phyloP scores from a whole-genome alignment of 2,888 invertebrate genomes.

The Pyralis farinalis region DNA sequence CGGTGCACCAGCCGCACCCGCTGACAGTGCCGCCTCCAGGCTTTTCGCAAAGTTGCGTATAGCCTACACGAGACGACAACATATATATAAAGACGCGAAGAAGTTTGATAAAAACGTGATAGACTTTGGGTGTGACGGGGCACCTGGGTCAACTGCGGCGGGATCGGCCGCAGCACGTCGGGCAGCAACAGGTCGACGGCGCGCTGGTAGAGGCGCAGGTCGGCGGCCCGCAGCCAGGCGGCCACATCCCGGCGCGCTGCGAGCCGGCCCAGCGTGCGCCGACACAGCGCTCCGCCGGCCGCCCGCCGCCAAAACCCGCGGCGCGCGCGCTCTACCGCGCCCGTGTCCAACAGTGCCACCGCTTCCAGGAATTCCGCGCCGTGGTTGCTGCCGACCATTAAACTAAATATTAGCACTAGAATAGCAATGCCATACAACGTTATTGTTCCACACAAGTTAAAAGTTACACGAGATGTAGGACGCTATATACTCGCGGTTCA shows the following conservation, averaged over 20 bases:
- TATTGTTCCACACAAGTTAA: too few relatives aligned
- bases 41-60: slow-evolving; percentile 74
- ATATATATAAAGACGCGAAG: too few relatives aligned
- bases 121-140: slow-evolving; percentile 78
- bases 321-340: slow-evolving; percentile 94
- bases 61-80: slow-evolving; percentile 78
- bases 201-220: slow-evolving; percentile 97
- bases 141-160: slow-evolving; percentile 97
- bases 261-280: slow-evolving; percentile 92
- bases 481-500: too few relatives aligned
- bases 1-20: slow-evolving; percentile 92
- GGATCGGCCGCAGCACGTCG: slow-evolving; percentile 96
- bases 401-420: too few relatives aligned
- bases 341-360: slow-evolving; percentile 94
- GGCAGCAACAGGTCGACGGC: slow-evolving; percentile 98
- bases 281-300: slow-evolving; percentile 95
- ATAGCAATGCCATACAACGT: too few relatives aligned
- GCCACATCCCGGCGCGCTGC: slow-evolving; percentile 83
- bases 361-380: slow-evolving; percentile 96
- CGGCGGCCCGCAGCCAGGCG: slow-evolving; percentile 90
- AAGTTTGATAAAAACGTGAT: too few relatives aligned
- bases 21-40: slow-evolving; percentile 92
- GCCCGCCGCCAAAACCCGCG: slow-evolving; percentile 94
- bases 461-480: too few relatives aligned
- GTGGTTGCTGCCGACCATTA: too few relatives aligned